Percentiles rank a stretch among this genome's conserved stretches.
Evolutionary conservation across 2,797 vertebrate genomes (phyloP).

Genomic region (Smutsia gigantea): DNA sequence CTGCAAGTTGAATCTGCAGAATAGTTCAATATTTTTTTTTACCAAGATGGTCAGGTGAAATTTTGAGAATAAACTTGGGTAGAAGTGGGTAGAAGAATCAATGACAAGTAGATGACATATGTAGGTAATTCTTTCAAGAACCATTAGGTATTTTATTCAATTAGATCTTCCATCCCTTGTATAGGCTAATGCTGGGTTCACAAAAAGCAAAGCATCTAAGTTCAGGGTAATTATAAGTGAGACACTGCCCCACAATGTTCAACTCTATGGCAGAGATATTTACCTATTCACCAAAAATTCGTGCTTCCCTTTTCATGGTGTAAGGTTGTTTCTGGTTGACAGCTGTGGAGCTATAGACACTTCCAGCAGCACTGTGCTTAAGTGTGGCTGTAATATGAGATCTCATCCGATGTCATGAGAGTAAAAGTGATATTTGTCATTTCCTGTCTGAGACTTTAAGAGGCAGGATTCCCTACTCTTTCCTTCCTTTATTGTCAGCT

Average conservation of each 20-base stretch:
- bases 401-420: not conserved
- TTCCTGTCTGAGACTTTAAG: not conserved
- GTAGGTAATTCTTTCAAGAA: not conserved
- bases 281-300: not conserved
- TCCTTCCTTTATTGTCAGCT: not conserved
- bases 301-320: fast-evolving
- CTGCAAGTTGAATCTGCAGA: not conserved
- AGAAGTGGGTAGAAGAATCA: not conserved
- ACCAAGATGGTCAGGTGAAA: not conserved
- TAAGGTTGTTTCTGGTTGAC: not conserved
- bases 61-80: not conserved
- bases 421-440: not conserved
- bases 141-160: not conserved
- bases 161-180: not conserved
- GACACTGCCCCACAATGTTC: not conserved
- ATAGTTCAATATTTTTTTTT: not conserved
- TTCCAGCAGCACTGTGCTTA: not conserved
- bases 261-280: not conserved
- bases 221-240: not conserved
- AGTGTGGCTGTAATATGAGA: not conserved
- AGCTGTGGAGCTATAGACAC: not conserved
- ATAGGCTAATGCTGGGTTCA: not conserved
- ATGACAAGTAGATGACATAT: not conserved
- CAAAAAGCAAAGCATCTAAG: not conserved
- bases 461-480: not conserved